Conservation (phyloP, 2,113 vertebrate species). For the Apodemus speciosus region DNA sequence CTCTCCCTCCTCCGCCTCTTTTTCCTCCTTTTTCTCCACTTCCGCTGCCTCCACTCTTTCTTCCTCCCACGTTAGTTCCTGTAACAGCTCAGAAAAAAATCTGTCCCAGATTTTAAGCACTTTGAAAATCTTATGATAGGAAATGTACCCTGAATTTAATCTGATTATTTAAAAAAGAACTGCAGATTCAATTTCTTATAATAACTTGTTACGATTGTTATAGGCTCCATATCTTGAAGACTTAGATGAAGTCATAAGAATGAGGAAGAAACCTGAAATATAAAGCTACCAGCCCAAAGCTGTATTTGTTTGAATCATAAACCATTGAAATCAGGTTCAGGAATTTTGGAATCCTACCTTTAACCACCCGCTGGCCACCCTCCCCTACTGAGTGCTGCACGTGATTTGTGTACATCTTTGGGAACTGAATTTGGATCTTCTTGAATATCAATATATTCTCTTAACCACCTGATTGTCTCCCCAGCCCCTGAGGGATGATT, state of each 20-base stretch:
- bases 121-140: conserved; percentile 61
- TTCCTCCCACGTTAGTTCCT: conserved; percentile 60
- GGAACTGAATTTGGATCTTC: no score
- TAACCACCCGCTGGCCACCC: no score
- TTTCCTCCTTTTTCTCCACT: background rate
- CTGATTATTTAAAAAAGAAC: conserved; percentile 64
- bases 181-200: conserved; percentile 55
- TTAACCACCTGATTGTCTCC: no score
- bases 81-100: conserved; percentile 44
- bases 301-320: background rate
- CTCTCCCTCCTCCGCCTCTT: background rate
- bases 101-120: conserved; percentile 66
- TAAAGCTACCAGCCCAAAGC: background rate
- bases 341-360: background rate
- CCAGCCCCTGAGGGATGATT: background rate
- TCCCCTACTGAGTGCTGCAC: background rate
- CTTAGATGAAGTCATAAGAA: background rate
- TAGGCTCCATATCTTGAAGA: conserved; percentile 1
- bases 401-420: background rate
- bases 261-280: background rate
- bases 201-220: conserved; percentile 54
- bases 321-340: background rate
- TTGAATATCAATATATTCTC: no score
- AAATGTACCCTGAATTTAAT: conserved; percentile 62
- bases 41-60: background rate